Percentiles rank a stretch among this genome's conserved stretches.
These are phyloP conservation scores for Neuroscelio doddi DNA, from an alignment of 2,888 invertebrate genomes.

Conservation along the genomic window DNA sequence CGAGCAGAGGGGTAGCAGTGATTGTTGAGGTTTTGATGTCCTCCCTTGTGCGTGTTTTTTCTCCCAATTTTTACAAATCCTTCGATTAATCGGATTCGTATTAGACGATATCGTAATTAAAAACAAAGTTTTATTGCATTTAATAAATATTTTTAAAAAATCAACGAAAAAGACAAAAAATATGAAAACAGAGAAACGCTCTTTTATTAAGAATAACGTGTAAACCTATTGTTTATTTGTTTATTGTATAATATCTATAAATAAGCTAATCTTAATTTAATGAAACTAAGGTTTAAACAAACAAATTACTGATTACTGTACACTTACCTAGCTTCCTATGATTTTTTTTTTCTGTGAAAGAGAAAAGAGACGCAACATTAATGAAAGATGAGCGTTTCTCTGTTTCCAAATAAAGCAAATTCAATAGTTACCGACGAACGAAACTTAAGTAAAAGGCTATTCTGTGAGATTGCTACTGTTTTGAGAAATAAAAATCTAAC, in stretches of 20 bases:
- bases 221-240: too few relatives aligned
- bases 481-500: too few relatives aligned
- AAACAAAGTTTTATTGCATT: neutral
- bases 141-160: neutral
- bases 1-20: slow-evolving; percentile 26
- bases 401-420: slow-evolving; percentile 28
- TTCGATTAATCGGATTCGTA: slow-evolving; percentile 1
- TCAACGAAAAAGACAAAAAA: neutral
- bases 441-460: neutral
- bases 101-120: neutral
- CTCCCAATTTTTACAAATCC: slow-evolving; percentile 11
- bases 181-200: slow-evolving; percentile 1
- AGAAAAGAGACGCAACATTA: slow-evolving; percentile 47
- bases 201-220: neutral
- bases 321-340: slow-evolving; percentile 47
- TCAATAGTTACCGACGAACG: neutral
- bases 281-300: slow-evolving; percentile 16
- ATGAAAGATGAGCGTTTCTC: slow-evolving; percentile 47
- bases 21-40: slow-evolving; percentile 37
- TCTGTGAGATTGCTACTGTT: too few relatives aligned
- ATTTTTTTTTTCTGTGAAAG: slow-evolving; percentile 46
- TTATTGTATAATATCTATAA: too few relatives aligned
- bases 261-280: too few relatives aligned
- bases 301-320: slow-evolving; percentile 42
- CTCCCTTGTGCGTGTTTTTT: slow-evolving; percentile 16